Conservation (phyloP, 2,888 invertebrate species). For the Pandemis cinnamomeana region DNA sequence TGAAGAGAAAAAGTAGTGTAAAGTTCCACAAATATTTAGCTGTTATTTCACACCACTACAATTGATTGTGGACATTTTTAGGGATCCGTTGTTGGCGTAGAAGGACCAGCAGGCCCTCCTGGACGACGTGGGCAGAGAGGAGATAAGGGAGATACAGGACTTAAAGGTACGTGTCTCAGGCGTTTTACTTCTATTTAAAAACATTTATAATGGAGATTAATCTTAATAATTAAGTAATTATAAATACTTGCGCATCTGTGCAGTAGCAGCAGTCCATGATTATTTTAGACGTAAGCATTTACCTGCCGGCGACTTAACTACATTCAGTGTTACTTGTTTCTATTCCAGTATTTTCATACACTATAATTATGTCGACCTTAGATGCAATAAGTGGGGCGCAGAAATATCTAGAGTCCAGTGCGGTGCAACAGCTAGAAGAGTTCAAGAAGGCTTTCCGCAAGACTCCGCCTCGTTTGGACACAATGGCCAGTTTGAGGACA, state of each 20-base stretch:
- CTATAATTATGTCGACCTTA: constrained; percentile 12
- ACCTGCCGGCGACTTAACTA: neutral
- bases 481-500: neutral
- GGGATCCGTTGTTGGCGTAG: constrained; percentile 51
- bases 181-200: neutral
- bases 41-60: neutral
- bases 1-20: no score
- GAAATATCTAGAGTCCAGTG: neutral
- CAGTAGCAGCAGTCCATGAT: neutral
- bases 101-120: constrained; percentile 55
- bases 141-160: constrained; percentile 65
- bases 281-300: neutral
- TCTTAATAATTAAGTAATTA: no score
- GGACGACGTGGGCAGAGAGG: constrained; percentile 64
- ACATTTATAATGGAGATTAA: no score
- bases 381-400: constrained; percentile 1
- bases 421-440: neutral
- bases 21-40: neutral
- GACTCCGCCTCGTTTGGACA: neutral
- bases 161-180: constrained; percentile 58
- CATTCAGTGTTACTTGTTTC: neutral
- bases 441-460: constrained; percentile 7
- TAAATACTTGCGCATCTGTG: neutral
- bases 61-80: constrained; percentile 40
- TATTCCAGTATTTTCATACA: constrained; percentile 11